Percentiles rank a stretch among this genome's conserved stretches.
Conservation (phyloP, 2,797 vertebrate species). For the Pseudomugil gertrudae region DNA sequence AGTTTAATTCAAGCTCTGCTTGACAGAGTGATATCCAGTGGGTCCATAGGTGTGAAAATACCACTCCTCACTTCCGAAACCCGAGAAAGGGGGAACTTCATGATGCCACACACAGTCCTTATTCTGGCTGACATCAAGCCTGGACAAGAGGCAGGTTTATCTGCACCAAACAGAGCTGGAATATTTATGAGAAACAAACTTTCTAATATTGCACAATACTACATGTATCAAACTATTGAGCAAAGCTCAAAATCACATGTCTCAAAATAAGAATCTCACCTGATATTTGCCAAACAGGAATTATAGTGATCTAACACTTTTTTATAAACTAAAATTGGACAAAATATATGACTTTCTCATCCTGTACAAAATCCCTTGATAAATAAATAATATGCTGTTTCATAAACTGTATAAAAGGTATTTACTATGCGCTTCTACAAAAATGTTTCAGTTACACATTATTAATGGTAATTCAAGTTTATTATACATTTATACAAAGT, state of each 20-base stretch:
- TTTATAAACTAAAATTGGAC: not conserved
- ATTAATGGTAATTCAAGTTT: conserved; percentile 30
- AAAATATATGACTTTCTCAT: not conserved
- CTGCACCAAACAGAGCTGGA: conserved; percentile 16
- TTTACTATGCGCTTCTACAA: conserved; percentile 10
- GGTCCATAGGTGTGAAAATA: conserved; percentile 23
- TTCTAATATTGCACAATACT: conserved; percentile 7
- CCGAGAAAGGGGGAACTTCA: conserved; percentile 29
- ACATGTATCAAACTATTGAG: not conserved
- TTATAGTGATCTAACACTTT: conserved; percentile 2
- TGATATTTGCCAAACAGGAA: conserved; percentile 26
- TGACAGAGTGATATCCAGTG: conserved; percentile 8
- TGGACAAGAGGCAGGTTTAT: conserved; percentile 5
- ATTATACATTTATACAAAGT: conserved; percentile 12
- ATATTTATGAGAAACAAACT: not conserved
- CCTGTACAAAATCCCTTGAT: not conserved
- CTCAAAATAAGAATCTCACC: conserved; percentile 9
- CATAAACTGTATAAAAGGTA: not conserved
- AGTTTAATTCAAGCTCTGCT: conserved; percentile 21
- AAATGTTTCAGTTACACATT: conserved; percentile 27
- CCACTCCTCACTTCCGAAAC: conserved; percentile 31
- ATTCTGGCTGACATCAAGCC: conserved; percentile 25
- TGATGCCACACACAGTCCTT: conserved; percentile 25
- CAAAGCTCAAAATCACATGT: conserved; percentile 5
- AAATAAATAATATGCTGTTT: not conserved